Evolutionary conservation across 2,797 vertebrate species (phyloP), one percentile per base, ranked within the genome.

Genomic region (Bradypus variegatus): DNA sequence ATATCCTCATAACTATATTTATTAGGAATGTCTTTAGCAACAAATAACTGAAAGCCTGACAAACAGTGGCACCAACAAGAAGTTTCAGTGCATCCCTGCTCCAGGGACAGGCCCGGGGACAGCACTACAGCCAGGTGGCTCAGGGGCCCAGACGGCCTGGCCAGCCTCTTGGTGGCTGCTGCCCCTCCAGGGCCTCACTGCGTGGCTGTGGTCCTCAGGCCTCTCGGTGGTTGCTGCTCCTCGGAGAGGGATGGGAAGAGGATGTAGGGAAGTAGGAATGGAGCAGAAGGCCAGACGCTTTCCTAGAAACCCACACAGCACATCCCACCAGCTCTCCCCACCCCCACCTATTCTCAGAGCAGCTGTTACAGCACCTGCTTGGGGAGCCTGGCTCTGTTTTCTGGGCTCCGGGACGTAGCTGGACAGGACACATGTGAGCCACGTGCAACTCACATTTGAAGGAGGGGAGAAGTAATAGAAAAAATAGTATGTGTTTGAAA

Each of bases 211-310:
- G 12, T 48, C 5, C 11, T 69, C 48, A 87, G 11, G 62, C 75
- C 38, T 81, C n/a, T 60, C 31, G 70, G 86, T 19, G 27, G 31
- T 62, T 45, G 11, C 69, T 55, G 41, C 60, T 6, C 93, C 77
- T 94, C 80, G 8, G 77, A 70, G 53, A n/a, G n/a, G 64, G 38
- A 78, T 88, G 31, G 78, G 41, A 92, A 72, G 19, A 55, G 21
- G 58, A 62, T 21, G 4, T 55, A 75, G 45, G 78, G 79, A 45
- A 25, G 53, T 58, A 75, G 16, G 5, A 13, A 2, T 14, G 19
- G 25, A 36, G n/a, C 50, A n/a, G 21, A 53, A 62, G 62, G 13
- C 25, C 13, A 12, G 10, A 69, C 75, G 53, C 73, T 83, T 72
- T 80, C 60, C 33, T 78, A n/a, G 90, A 86, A 50, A 10, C 33